Conservation (phyloP, 2,888 invertebrate species). For the Heliconius charithonia region DNA sequence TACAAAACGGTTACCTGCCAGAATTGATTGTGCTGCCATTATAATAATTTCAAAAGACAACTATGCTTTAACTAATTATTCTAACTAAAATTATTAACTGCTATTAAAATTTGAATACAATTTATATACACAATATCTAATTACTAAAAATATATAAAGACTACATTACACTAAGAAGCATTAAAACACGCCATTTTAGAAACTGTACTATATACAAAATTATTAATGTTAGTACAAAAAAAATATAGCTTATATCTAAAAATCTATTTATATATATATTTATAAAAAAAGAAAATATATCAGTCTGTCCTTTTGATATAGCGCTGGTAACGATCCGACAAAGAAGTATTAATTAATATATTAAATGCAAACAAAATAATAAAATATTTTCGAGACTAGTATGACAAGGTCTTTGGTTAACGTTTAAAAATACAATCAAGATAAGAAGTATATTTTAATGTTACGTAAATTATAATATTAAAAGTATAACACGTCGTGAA, state of each 20-base stretch:
- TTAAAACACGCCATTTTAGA: conserved; percentile 23
- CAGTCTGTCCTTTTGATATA: conserved; percentile 67
- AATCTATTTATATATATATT: conserved; percentile 26
- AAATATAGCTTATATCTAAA: conserved; percentile 29
- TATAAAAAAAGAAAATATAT: conserved; percentile 52
- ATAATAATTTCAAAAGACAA: neutral
- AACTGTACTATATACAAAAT: conserved; percentile 19
- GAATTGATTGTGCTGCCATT: neutral
- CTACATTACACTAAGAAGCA: conserved; percentile 20
- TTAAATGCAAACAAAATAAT: conserved; percentile 68
- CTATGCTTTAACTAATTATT: neutral
- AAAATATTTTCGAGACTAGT: conserved; percentile 75
- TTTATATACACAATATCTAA: conserved; percentile 38
- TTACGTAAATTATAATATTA: conserved; percentile 10
- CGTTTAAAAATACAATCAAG: conserved; percentile 51
- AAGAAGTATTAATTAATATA: conserved; percentile 50
- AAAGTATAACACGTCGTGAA: neutral
- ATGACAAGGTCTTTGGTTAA: conserved; percentile 76
- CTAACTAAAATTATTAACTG: neutral
- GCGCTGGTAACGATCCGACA: conserved; percentile 68
- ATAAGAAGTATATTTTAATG: conserved; percentile 17
- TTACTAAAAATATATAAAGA: neutral
- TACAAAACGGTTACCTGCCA: neutral
- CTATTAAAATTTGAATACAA: neutral
- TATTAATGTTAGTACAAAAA: conserved; percentile 25